Evolutionary conservation across 2,888 invertebrate species (phyloP).

Genomic region (Eupithecia exiguata): DNA sequence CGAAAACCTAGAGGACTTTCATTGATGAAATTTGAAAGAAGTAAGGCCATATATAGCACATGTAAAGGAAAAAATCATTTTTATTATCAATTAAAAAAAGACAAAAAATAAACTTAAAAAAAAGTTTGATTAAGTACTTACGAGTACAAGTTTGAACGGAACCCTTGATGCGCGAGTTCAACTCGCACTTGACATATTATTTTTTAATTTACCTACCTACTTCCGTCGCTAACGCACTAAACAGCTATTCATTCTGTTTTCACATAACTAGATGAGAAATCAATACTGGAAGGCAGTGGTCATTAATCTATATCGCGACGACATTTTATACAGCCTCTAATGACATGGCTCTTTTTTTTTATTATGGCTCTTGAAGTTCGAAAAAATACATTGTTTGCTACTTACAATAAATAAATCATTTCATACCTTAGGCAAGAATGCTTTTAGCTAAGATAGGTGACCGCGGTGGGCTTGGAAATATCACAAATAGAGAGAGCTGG

Average conservation of each 20-base stretch:
- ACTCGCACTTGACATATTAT: no score
- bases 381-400: background rate
- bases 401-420: slow-evolving; percentile 20
- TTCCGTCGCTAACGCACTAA: background rate
- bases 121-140: no score
- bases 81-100: no score
- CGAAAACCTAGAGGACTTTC: no score
- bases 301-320: background rate
- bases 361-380: background rate
- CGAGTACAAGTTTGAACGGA: no score
- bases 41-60: no score
- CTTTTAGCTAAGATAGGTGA: slow-evolving; percentile 54
- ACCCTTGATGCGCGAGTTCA: no score
- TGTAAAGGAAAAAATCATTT: no score
- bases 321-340: background rate
- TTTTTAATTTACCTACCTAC: background rate
- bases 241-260: background rate
- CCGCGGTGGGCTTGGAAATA: slow-evolving; percentile 84
- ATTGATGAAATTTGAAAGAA: no score
- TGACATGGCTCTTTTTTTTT: background rate
- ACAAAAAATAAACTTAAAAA: no score
- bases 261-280: slow-evolving; percentile 1
- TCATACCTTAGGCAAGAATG: slow-evolving; percentile 51
- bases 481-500: slow-evolving; percentile 90
- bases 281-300: background rate